phyloP scores from a whole-genome alignment of 2,797 vertebrate genomes.

The Scarus forsteni region DNA sequence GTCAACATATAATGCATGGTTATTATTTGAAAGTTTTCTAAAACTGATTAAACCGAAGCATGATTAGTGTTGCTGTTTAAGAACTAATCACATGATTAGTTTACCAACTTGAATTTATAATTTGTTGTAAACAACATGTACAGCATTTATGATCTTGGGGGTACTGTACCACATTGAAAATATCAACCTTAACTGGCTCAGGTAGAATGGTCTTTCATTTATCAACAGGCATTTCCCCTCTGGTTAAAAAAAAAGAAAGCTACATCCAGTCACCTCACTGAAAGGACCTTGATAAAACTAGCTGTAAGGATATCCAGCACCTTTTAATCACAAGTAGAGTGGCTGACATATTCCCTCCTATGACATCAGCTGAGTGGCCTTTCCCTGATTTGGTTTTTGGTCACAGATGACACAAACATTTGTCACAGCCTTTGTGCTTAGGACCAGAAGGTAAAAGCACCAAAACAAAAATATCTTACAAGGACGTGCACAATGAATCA shows the following conservation, averaged over 20 bases:
- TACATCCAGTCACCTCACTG: slow-evolving; percentile 17
- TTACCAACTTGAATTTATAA: too few relatives aligned
- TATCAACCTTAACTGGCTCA: too few relatives aligned
- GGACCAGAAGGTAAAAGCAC: slow-evolving; percentile 50
- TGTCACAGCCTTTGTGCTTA: slow-evolving; percentile 61
- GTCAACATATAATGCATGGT: too few relatives aligned
- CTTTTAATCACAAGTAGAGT: slow-evolving; percentile 70
- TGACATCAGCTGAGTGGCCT: slow-evolving; percentile 50
- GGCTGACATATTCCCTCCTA: slow-evolving; percentile 49
- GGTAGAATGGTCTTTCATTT: not conserved
- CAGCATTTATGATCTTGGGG: too few relatives aligned
- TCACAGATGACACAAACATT: slow-evolving; percentile 72
- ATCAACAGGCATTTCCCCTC: slow-evolving; percentile 40
- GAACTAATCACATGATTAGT: too few relatives aligned
- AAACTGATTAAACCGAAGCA: too few relatives aligned
- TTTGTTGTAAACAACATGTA: too few relatives aligned
- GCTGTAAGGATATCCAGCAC: slow-evolving; percentile 48
- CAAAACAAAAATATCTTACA: slow-evolving; percentile 49
- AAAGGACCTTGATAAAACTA: slow-evolving; percentile 43
- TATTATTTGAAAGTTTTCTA: too few relatives aligned
- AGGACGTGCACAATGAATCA: slow-evolving; percentile 50
- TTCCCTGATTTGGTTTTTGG: slow-evolving; percentile 54
- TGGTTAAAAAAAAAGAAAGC: slow-evolving; percentile 9
- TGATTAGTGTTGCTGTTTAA: too few relatives aligned
- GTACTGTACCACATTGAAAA: too few relatives aligned